Percentiles rank a stretch among this genome's conserved stretches.
Conservation (phyloP, 2,888 invertebrate species). For the Coleophora deauratella region DNA sequence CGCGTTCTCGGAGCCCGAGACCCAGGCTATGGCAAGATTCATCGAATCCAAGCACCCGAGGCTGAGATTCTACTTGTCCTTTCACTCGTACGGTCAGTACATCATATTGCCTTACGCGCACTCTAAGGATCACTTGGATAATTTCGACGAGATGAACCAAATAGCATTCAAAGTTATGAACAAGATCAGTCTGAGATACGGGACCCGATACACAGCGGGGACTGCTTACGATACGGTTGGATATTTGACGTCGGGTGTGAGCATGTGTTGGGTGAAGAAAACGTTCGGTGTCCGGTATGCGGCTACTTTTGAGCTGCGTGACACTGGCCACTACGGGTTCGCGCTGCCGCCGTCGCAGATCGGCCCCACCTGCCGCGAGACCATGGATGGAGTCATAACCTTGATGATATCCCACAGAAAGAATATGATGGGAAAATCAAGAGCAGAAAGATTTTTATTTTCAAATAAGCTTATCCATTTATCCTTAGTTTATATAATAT, state of each 20-base stretch:
- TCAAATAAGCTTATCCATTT: too few species aligned
- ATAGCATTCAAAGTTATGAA: slow-evolving; percentile 6
- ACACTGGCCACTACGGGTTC: slow-evolving; percentile 77
- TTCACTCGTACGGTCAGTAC: slow-evolving; percentile 79
- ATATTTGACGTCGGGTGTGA: slow-evolving; percentile 75
- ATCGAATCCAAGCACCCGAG: slow-evolving; percentile 33
- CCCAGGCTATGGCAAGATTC: slow-evolving; percentile 46
- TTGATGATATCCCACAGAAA: too few species aligned
- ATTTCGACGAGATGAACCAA: slow-evolving; percentile 48
- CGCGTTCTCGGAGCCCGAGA: slow-evolving; percentile 71
- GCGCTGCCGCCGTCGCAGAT: slow-evolving; percentile 77
- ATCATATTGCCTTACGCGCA: slow-evolving; percentile 74
- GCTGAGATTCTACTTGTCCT: slow-evolving; percentile 69
- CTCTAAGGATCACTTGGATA: slow-evolving; percentile 32
- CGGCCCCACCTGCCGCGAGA: slow-evolving; percentile 76
- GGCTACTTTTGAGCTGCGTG: slow-evolving; percentile 80
- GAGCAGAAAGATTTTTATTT: too few species aligned
- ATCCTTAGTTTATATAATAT: too few species aligned
- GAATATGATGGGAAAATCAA: too few species aligned
- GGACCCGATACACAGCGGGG: slow-evolving; percentile 36
- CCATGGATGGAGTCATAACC: slow-evolving; percentile 73
- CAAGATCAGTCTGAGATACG: slow-evolving; percentile 19
- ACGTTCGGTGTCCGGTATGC: slow-evolving; percentile 71
- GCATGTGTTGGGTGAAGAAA: slow-evolving; percentile 84
- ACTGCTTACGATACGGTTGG: slow-evolving; percentile 52